Conservation (phyloP, 2,113 vertebrate species). For the Hydrolagus affinis region DNA sequence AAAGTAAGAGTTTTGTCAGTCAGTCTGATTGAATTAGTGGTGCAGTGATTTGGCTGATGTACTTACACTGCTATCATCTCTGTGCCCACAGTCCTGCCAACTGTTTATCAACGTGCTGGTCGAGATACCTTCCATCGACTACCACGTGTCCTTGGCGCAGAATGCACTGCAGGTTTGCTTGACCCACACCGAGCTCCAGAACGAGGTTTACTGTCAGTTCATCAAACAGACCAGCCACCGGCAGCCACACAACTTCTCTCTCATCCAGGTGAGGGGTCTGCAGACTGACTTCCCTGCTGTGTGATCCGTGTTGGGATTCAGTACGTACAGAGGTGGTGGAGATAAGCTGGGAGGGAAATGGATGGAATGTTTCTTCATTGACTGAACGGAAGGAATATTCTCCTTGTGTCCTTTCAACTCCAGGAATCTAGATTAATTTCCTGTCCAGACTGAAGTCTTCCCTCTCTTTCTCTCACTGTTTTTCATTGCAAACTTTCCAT, state of each 20-base stretch:
- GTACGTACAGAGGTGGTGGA: too few relatives aligned
- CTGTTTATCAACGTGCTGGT: conserved; percentile 82
- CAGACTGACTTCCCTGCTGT: neutral
- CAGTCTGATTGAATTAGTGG: too few relatives aligned
- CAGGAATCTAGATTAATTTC: too few relatives aligned
- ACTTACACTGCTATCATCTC: neutral
- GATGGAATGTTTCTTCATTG: too few relatives aligned
- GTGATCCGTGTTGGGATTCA: neutral
- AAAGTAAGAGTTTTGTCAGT: too few relatives aligned
- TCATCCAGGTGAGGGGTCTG: conserved; percentile 63
- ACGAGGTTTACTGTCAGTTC: conserved; percentile 80
- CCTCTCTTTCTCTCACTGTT: too few relatives aligned
- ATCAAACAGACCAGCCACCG: conserved; percentile 73
- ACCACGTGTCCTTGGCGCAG: conserved; percentile 78
- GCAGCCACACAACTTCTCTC: conserved; percentile 66
- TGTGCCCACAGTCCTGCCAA: conserved; percentile 68
- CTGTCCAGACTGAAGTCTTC: too few relatives aligned
- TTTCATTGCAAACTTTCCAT: too few relatives aligned
- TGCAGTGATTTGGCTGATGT: neutral
- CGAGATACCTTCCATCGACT: conserved; percentile 75
- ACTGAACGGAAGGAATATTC: too few relatives aligned
- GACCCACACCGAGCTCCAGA: conserved; percentile 75
- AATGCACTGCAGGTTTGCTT: conserved; percentile 79
- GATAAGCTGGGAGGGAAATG: too few relatives aligned
- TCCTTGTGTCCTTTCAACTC: too few relatives aligned